Percentiles rank a stretch among this genome's conserved stretches.
phyloP scores from a whole-genome alignment of 2,888 invertebrate species.

The Hirtodrosophila trivittata region DNA sequence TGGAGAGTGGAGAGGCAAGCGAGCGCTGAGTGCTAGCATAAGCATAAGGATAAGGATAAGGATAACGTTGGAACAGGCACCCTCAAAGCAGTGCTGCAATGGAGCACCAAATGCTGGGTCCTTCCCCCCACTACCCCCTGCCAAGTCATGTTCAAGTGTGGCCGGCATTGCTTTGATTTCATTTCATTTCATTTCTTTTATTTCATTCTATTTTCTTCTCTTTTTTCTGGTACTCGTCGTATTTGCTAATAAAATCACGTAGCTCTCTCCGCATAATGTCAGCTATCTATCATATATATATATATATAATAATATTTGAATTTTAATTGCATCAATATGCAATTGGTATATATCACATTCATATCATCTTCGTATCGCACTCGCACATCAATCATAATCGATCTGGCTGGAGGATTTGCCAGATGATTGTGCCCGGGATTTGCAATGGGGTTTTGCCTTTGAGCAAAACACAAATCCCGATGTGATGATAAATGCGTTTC shows the following conservation, averaged over 20 bases:
- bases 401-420: constrained; percentile 67
- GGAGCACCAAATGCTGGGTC: constrained; percentile 43
- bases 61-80: constrained; percentile 11
- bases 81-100: constrained; percentile 33
- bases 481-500: constrained; percentile 73
- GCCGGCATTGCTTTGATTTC: constrained; percentile 33
- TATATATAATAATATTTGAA: constrained; percentile 58
- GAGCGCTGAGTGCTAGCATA: constrained; percentile 53
- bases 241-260: constrained; percentile 72
- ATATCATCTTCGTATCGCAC: constrained; percentile 2
- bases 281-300: constrained; percentile 6
- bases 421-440: constrained; percentile 44
- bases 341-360: constrained; percentile 12
- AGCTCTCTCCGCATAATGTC: constrained; percentile 19
- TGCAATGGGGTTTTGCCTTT: constrained; percentile 19
- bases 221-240: too few relatives aligned
- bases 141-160: constrained; percentile 20
- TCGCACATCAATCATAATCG: constrained; percentile 81
- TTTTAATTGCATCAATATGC: constrained; percentile 61
- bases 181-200: constrained; percentile 28
- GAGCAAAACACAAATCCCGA: constrained; percentile 55
- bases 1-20: constrained; percentile 28
- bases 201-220: too few relatives aligned
- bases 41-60: constrained; percentile 38
- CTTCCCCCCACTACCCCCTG: not conserved